Conservation (phyloP, 2,797 vertebrate genomes). For the Spea hammondii region DNA sequence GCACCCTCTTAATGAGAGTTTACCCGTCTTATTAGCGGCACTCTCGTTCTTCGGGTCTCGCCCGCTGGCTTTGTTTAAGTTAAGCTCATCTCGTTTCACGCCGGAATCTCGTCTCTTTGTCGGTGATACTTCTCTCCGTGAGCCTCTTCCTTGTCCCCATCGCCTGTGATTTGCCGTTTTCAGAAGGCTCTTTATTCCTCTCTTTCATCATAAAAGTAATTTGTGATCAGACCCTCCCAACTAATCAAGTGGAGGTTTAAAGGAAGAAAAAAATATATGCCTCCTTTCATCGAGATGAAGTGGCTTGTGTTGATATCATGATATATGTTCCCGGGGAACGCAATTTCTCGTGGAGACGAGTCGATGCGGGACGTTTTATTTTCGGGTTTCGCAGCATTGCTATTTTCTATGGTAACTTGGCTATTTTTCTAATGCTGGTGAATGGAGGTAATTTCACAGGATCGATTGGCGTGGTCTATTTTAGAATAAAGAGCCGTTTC, state of each 20-base stretch:
- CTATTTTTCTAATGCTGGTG: no score
- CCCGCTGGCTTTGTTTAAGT: neutral
- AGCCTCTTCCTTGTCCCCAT: slow-evolving; percentile 5
- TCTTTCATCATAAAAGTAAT: slow-evolving; percentile 38
- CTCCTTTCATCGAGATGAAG: slow-evolving; percentile 30
- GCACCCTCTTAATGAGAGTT: slow-evolving; percentile 47
- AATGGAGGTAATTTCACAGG: no score
- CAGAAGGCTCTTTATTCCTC: slow-evolving; percentile 18
- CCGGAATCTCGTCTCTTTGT: neutral
- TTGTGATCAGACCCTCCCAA: slow-evolving; percentile 22
- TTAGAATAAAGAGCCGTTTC: no score
- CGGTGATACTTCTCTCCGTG: neutral
- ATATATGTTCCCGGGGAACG: neutral
- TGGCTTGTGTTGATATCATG: neutral
- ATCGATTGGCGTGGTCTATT: no score
- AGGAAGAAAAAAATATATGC: neutral
- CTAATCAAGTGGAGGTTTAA: slow-evolving; percentile 27
- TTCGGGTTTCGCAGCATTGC: no score
- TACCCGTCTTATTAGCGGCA: slow-evolving; percentile 26
- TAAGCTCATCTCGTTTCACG: no score
- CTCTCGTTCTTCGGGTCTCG: neutral
- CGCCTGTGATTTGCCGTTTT: slow-evolving; percentile 8
- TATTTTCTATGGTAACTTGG: no score
- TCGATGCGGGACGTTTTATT: no score
- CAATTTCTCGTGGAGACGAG: no score